phyloP scores from a whole-genome alignment of 2,888 invertebrate species.

The Deladenus siricidicola region DNA sequence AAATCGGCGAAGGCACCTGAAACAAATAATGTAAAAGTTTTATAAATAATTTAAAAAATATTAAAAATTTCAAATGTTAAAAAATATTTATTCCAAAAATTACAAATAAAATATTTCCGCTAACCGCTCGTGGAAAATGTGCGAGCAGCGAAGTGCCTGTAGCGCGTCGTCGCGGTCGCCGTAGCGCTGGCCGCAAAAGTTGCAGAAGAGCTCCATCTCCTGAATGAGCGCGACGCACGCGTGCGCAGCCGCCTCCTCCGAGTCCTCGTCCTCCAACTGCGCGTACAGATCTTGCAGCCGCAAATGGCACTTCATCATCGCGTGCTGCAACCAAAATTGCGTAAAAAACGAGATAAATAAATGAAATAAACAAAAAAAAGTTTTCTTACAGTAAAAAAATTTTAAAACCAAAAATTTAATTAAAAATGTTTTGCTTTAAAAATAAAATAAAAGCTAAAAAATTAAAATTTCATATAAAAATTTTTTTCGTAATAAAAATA shows the following conservation, averaged over 20 bases:
- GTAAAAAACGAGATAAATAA: too few species aligned
- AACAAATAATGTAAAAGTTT: background rate
- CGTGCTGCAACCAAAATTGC: slow-evolving; percentile 51
- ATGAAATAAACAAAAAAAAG: too few species aligned
- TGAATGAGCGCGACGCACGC: slow-evolving; percentile 49
- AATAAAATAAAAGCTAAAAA: slow-evolving; percentile 9
- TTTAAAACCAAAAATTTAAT: too few species aligned
- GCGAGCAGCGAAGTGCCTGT: slow-evolving; percentile 53
- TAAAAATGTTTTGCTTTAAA: too few species aligned
- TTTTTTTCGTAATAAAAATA: slow-evolving; percentile 2
- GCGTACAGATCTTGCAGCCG: slow-evolving; percentile 54
- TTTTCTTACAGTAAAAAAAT: too few species aligned
- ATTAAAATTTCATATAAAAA: too few species aligned
- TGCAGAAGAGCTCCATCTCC: slow-evolving; percentile 56
- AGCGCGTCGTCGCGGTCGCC: slow-evolving; percentile 47
- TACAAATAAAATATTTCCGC: background rate
- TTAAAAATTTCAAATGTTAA: background rate
- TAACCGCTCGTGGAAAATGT: slow-evolving; percentile 52
- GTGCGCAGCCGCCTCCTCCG: slow-evolving; percentile 48
- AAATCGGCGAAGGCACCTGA: slow-evolving; percentile 44
- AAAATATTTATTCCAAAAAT: background rate
- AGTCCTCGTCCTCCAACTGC: slow-evolving; percentile 53
- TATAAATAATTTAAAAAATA: too few species aligned
- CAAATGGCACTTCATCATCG: slow-evolving; percentile 54
- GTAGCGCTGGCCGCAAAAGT: slow-evolving; percentile 55